Conservation (phyloP, 2,888 invertebrate species). For the Xestia ashworthii region DNA sequence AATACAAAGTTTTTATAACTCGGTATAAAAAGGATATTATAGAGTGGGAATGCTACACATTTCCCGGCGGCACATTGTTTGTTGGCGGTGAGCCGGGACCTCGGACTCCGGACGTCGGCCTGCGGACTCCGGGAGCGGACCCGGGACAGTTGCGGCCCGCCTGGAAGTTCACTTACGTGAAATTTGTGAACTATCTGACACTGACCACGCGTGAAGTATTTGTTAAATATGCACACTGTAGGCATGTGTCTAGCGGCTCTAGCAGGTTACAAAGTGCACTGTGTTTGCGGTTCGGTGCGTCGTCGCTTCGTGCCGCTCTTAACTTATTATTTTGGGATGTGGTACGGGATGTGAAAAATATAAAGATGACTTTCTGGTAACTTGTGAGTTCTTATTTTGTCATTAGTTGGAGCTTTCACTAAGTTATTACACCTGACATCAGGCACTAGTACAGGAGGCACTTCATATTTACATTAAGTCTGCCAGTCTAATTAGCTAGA, state of each 20-base stretch:
- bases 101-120: constrained; percentile 29
- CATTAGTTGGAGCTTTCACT: neutral
- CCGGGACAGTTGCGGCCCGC: constrained; percentile 65
- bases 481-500: constrained; percentile 39
- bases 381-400: neutral
- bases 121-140: constrained; percentile 40
- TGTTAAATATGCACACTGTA: constrained; percentile 75
- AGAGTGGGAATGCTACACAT: constrained; percentile 74
- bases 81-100: constrained; percentile 61
- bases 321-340: constrained; percentile 14
- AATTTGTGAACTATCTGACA: constrained; percentile 78
- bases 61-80: constrained; percentile 73
- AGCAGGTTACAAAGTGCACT: constrained; percentile 65
- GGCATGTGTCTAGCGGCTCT: constrained; percentile 68
- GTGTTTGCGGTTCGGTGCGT: constrained; percentile 53
- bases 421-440: neutral
- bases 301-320: too few species aligned
- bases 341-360: neutral
- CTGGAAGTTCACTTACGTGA: constrained; percentile 74
- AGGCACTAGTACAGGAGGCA: neutral
- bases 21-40: constrained; percentile 49
- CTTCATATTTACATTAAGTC: constrained; percentile 34
- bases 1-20: constrained; percentile 47
- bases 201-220: constrained; percentile 76
- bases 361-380: neutral